Conservation (phyloP, 2,888 invertebrate genomes). For the Trissolcus brochymenae region DNA sequence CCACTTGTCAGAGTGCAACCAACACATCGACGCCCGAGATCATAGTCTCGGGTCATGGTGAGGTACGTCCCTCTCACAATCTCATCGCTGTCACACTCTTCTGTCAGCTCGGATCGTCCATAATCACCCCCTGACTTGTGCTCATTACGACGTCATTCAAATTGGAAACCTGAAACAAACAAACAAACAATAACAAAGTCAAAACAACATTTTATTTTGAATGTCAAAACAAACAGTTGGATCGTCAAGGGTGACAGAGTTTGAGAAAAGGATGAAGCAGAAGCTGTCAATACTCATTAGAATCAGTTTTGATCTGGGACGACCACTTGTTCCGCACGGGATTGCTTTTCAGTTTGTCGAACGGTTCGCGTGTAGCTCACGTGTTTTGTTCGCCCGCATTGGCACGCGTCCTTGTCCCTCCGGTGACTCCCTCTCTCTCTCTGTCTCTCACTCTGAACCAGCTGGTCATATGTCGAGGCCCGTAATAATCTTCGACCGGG, state of each 20-base stretch:
- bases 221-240: no score
- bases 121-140: no score
- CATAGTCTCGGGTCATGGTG: slow-evolving; percentile 69
- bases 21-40: slow-evolving; percentile 44
- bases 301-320: not conserved
- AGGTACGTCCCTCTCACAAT: slow-evolving; percentile 64
- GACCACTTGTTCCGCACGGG: slow-evolving; percentile 17
- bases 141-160: no score
- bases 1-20: slow-evolving; percentile 42
- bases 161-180: no score
- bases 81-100: not conserved
- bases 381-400: slow-evolving; percentile 59
- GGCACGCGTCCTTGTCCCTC: slow-evolving; percentile 47
- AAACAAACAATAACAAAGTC: no score
- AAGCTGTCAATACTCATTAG: no score
- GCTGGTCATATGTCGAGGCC: slow-evolving; percentile 53
- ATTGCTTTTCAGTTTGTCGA: slow-evolving; percentile 7
- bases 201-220: no score
- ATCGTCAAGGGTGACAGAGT: no score
- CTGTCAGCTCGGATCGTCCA: not conserved
- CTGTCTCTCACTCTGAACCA: slow-evolving; percentile 32
- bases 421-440: slow-evolving; percentile 40
- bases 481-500: slow-evolving; percentile 63
- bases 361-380: slow-evolving; percentile 50
- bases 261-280: no score